Conservation (phyloP, 2,113 vertebrate species). For the Monarcha castaneiventris region DNA sequence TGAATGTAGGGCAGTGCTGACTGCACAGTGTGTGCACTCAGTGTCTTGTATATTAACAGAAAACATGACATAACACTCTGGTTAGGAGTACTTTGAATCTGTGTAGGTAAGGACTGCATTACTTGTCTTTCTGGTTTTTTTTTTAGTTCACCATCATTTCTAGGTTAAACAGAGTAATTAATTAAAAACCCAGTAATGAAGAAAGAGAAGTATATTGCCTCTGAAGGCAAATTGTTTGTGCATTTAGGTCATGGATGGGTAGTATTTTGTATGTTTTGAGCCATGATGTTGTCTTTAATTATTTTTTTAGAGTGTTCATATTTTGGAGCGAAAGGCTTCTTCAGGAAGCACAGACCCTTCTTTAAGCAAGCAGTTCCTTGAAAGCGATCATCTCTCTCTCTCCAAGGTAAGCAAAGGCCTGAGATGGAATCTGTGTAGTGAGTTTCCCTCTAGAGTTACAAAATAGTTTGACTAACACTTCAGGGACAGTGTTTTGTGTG, state of each 20-base stretch:
- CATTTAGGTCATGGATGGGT: background rate
- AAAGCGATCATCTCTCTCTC: slow-evolving; percentile 65
- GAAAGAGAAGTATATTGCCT: background rate
- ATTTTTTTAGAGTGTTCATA: slow-evolving; percentile 63
- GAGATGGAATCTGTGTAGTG: background rate
- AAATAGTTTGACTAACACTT: background rate
- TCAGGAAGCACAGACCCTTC: slow-evolving; percentile 72
- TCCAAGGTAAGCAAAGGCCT: slow-evolving; percentile 70
- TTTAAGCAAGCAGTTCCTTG: slow-evolving; percentile 72
- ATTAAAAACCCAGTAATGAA: background rate
- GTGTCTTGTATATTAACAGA: background rate
- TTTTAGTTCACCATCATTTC: background rate
- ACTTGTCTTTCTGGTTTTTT: background rate
- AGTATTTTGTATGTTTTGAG: background rate
- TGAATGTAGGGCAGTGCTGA: background rate
- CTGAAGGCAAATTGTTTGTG: background rate
- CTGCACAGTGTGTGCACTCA: accelerated
- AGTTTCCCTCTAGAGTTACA: background rate
- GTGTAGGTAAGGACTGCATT: background rate
- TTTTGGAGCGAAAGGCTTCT: slow-evolving; percentile 76
- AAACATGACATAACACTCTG: background rate
- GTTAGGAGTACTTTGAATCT: background rate
- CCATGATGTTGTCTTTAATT: background rate
- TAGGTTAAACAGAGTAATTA: background rate
- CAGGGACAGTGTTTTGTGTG: background rate